Percentiles rank a stretch among this genome's conserved stretches.
Evolutionary conservation across 2,888 invertebrate genomes (phyloP).

Genomic region (Odontothrips loti): DNA sequence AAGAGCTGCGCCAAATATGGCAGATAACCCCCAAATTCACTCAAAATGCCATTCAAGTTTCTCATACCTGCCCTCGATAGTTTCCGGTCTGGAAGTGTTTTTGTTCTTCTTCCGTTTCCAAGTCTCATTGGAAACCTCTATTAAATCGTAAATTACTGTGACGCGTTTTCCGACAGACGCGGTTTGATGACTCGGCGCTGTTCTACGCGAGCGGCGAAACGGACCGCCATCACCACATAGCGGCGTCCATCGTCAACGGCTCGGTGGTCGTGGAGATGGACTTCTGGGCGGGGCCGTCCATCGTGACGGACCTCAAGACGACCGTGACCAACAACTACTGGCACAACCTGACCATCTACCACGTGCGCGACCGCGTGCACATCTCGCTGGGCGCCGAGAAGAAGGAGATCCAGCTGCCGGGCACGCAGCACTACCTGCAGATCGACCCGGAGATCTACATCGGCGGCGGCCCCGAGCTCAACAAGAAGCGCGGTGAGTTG

Average conservation of each 20-base stretch:
- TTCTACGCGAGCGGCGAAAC: conserved; percentile 92
- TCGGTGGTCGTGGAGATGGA: conserved; percentile 82
- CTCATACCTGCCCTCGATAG: no score
- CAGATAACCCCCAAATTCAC: no score
- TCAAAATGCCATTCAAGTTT: no score
- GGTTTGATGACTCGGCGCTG: conserved; percentile 84
- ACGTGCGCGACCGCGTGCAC: conserved; percentile 67
- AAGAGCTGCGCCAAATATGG: no score
- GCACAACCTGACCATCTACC: conserved; percentile 85
- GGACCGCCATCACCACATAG: conserved; percentile 83
- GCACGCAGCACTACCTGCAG: conserved; percentile 67
- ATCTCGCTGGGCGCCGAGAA: conserved; percentile 72
- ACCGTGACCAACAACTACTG: conserved; percentile 71
- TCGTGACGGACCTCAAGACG: conserved; percentile 64
- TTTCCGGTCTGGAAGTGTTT: no score
- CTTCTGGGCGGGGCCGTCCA: conserved; percentile 55
- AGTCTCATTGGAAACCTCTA: no score
- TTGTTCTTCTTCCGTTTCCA: no score
- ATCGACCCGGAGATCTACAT: conserved; percentile 94
- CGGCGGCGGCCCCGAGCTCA: conserved; percentile 78
- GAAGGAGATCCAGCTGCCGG: conserved; percentile 56
- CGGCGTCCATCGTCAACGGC: conserved; percentile 77
- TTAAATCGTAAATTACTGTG: no score
- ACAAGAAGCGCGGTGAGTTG: conserved; percentile 66
- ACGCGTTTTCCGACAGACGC: conserved; percentile 58